These are phyloP conservation scores for Fistularia tabacaria DNA, from an alignment of 2,797 vertebrate species.

Conservation along the genomic window DNA sequence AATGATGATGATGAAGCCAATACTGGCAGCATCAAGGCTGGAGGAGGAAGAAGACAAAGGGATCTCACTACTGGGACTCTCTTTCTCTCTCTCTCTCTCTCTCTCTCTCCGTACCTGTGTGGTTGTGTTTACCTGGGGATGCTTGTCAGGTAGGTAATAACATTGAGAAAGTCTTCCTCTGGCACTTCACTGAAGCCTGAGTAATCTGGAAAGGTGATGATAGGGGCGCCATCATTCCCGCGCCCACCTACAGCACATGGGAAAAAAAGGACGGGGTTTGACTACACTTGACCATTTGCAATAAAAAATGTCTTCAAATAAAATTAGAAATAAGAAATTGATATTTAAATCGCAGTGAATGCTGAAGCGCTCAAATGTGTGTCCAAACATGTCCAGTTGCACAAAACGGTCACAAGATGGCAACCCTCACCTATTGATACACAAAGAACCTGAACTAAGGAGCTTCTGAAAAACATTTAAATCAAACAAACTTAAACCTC, in stretches of 20 bases:
- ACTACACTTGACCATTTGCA: neutral
- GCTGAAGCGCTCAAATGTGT: neutral
- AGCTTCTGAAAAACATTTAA: too few species aligned
- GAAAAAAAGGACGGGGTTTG: neutral
- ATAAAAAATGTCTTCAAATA: too few species aligned
- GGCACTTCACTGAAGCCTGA: constrained; percentile 87
- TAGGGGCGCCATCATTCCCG: constrained; percentile 89
- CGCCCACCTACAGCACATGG: constrained; percentile 80
- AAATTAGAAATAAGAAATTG: too few species aligned
- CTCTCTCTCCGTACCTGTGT: neutral
- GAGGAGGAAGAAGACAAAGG: constrained; percentile 3
- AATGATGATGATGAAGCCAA: constrained; percentile 92
- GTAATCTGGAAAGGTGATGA: constrained; percentile 91
- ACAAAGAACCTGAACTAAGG: neutral
- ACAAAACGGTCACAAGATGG: constrained; percentile 44
- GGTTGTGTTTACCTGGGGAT: constrained; percentile 81
- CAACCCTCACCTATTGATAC: constrained; percentile 13
- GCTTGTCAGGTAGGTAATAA: constrained; percentile 92
- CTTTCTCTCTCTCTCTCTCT: neutral
- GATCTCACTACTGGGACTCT: neutral
- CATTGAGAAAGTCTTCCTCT: constrained; percentile 91
- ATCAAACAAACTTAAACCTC: too few species aligned
- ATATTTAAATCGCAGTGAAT: too few species aligned
- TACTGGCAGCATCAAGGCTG: constrained; percentile 92
- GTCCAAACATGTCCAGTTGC: neutral